Base-by-base conservation (phyloP, 2,888 invertebrate genomes). In the Thera obeliscata region DNA sequence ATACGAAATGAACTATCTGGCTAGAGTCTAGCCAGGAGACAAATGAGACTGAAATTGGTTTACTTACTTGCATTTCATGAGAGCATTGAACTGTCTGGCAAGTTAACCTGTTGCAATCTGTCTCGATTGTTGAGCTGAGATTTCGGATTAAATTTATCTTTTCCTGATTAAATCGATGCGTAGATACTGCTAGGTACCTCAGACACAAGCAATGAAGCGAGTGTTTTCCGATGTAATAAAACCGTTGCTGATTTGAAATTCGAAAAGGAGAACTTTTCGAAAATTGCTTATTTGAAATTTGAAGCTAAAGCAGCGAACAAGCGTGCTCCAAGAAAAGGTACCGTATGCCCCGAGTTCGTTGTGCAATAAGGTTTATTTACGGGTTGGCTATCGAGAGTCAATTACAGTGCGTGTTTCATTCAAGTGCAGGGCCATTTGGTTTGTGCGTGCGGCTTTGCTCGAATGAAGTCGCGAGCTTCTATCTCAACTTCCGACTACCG, bases 361-460 rank as follows among this genome's bases (percentile, higher is more conserved):
- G 61, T 58, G 71, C 64, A 67, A 71, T 73, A 68, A 70, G 70
- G 72, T 74, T 75, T 79, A 79, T 80, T 77, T 78, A 78, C 74
- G 73, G 70, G 64, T 65, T 68, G 64, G 73, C 77, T 76, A 79
- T 80, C 78, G 76, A 77, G 74, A 81, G 77, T 83, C 80, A 81
- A 84, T 82, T 82, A 80, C 64, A 70, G 64, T 76, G 61, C 68
- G 71, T 61, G 58, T 74, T 73, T 81, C 81, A 78, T 73, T 81
- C 81, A 78, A 82, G 81, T 78, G 81, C 77, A 79, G 72, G 76
- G 78, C 80, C 80, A 80, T 81, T 83, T 83, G 80, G 82, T 83
- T 81, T 80, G 78, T 78, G 73, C 72, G 73, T 74, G 43, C 43
- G 75, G 59, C 49, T 61, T 64, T 38, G 60, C 55, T 63, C 48